These are phyloP conservation scores for Lipophrys pholis DNA, from an alignment of 2,113 vertebrate genomes.

Conservation along the genomic window DNA sequence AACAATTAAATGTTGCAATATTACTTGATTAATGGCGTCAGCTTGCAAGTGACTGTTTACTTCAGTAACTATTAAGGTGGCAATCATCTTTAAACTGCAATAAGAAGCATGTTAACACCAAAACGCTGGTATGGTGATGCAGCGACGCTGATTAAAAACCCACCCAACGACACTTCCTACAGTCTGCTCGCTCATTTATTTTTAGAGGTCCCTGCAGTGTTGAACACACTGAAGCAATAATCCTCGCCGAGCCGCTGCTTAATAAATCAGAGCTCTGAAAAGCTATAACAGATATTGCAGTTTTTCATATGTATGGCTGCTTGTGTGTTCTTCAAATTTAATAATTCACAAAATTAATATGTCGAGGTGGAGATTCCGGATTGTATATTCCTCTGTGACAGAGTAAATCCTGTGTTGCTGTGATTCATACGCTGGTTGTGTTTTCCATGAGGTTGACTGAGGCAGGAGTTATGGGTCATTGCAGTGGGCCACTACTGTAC, in stretches of 20 bases:
- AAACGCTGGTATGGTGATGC: conserved; percentile 47
- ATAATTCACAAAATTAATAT: conserved; percentile 61
- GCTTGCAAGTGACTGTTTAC: neutral
- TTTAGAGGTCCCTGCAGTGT: conserved; percentile 69
- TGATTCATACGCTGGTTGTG: conserved; percentile 40
- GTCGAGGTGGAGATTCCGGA: conserved; percentile 26
- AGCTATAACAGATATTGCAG: conserved; percentile 50
- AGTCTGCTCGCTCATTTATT: conserved; percentile 69
- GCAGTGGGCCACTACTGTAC: conserved; percentile 20
- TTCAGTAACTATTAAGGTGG: conserved; percentile 27
- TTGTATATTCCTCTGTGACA: conserved; percentile 31
- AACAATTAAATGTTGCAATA: conserved; percentile 17
- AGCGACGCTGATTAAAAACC: conserved; percentile 75
- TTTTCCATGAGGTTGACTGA: conserved; percentile 41
- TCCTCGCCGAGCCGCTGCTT: conserved; percentile 56
- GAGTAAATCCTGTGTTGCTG: conserved; percentile 41
- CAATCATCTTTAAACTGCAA: conserved; percentile 29
- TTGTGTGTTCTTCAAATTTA: conserved; percentile 43
- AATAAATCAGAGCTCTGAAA: conserved; percentile 58
- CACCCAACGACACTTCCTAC: conserved; percentile 42
- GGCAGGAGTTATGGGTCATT: conserved; percentile 50
- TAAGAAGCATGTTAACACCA: conserved; percentile 19
- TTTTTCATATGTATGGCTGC: conserved; percentile 48
- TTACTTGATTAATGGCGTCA: conserved; percentile 17
- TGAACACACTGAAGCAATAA: conserved; percentile 71